Conservation (phyloP, 1,140 invertebrate genomes). For the Liolophura sinensis region DNA sequence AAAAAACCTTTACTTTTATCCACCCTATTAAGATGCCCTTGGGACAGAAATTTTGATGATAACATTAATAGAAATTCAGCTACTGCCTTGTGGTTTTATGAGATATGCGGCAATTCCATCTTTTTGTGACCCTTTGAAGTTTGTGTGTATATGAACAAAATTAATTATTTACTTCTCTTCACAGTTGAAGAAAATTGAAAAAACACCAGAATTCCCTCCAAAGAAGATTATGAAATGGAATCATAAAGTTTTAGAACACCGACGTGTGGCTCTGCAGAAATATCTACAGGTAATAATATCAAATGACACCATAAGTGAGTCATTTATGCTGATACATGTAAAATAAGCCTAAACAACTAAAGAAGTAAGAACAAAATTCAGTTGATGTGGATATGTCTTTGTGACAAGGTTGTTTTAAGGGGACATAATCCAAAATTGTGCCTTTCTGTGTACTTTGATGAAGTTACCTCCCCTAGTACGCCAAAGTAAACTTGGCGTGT, state of each 20-base stretch:
- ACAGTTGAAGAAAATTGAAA: conserved; percentile 60
- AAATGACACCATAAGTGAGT: too few relatives aligned
- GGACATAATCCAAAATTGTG: neutral
- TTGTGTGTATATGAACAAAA: neutral
- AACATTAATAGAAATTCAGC: too few relatives aligned
- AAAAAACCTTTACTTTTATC: too few relatives aligned
- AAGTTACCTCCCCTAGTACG: too few relatives aligned
- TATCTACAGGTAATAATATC: conserved; percentile 64
- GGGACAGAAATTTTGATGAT: too few relatives aligned
- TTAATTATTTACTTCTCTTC: conserved; percentile 10
- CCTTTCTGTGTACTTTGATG: too few relatives aligned
- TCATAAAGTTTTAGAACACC: conserved; percentile 67
- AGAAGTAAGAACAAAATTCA: neutral
- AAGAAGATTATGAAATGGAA: conserved; percentile 68
- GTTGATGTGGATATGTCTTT: neutral
- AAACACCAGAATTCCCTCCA: conserved; percentile 66
- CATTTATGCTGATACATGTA: neutral
- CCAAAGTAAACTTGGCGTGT: too few relatives aligned
- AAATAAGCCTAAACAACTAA: neutral
- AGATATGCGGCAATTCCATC: neutral
- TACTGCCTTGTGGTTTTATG: conserved; percentile 9
- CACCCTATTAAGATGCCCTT: too few relatives aligned
- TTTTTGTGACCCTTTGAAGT: conserved; percentile 2
- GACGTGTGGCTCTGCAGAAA: conserved; percentile 62
- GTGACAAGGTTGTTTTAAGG: conserved; percentile 12